These are phyloP conservation scores for Achlya flavicornis DNA, from an alignment of 2,888 invertebrate genomes.

Conservation along the genomic window DNA sequence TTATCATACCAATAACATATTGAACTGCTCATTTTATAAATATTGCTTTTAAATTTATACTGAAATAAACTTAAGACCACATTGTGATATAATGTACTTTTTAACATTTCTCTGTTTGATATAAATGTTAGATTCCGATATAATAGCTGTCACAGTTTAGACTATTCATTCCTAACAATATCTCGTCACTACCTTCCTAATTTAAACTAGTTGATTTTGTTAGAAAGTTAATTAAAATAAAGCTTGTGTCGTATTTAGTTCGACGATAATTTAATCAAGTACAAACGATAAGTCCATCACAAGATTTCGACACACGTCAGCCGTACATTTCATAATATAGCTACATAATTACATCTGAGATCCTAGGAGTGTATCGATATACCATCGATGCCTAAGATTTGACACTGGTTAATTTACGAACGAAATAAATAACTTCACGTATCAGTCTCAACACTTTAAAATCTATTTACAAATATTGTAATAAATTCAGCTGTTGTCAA, in stretches of 20 bases:
- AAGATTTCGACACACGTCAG: conserved; percentile 33
- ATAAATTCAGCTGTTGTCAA: conserved; percentile 69
- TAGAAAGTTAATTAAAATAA: conserved; percentile 4
- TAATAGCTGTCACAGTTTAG: background rate
- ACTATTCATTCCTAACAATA: background rate
- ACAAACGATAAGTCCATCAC: conserved; percentile 13
- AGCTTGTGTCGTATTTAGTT: conserved; percentile 9
- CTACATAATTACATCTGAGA: conserved; percentile 66
- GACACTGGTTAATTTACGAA: conserved; percentile 80
- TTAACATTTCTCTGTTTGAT: background rate
- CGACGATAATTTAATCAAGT: conserved; percentile 15
- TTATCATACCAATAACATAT: background rate
- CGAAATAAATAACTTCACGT: conserved; percentile 81
- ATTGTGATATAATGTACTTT: background rate
- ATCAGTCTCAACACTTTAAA: conserved; percentile 82
- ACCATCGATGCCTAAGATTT: conserved; percentile 71
- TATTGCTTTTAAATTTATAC: conserved; percentile 2
- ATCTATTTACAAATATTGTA: conserved; percentile 77
- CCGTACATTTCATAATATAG: conserved; percentile 37
- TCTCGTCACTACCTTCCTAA: background rate
- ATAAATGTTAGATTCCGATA: no score
- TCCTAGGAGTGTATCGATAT: conserved; percentile 64
- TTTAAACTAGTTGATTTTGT: background rate
- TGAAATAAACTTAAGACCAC: background rate
- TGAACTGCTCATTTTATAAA: background rate